A percentile compares a stretch with the other conserved stretches of the same genome.
phyloP scores from a whole-genome alignment of 1,140 invertebrate species.

The Eriosoma lanigerum region DNA sequence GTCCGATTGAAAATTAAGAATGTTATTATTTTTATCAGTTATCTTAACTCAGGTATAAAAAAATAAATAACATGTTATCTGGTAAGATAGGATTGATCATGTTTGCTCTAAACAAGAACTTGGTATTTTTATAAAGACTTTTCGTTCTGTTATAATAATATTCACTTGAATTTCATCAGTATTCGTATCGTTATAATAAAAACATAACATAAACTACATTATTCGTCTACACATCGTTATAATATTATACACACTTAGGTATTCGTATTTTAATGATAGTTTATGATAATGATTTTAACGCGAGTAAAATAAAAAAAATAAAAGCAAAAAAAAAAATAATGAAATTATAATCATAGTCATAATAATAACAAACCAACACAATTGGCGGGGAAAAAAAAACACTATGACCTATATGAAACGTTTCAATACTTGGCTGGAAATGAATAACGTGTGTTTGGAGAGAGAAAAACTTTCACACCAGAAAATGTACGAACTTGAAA shows the following conservation, averaged over 20 bases:
- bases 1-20: no score
- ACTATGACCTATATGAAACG: slow-evolving; percentile 12
- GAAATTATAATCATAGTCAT: neutral
- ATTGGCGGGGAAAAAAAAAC: neutral
- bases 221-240: neutral
- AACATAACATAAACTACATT: neutral
- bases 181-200: neutral
- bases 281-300: slow-evolving; percentile 27
- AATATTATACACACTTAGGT: no score
- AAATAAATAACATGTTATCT: no score
- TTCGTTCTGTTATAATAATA: no score
- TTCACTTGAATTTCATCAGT: neutral
- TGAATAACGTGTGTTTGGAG: neutral
- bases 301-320: no score
- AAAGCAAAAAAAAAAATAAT: no score
- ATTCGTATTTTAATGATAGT: slow-evolving; percentile 15
- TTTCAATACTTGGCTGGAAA: slow-evolving; percentile 20
- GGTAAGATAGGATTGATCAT: no score
- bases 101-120: no score
- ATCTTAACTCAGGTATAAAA: no score
- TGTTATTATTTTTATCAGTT: no score
- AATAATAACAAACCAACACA: neutral
- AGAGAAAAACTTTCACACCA: slow-evolving; percentile 41
- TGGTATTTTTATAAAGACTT: no score
- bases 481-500: neutral